Percentiles rank a stretch among this genome's conserved stretches.
Evolutionary conservation across 35 echinoderm and acorn worm genomes (phyloP).

Genomic region (Ophiothrix spiculata): DNA sequence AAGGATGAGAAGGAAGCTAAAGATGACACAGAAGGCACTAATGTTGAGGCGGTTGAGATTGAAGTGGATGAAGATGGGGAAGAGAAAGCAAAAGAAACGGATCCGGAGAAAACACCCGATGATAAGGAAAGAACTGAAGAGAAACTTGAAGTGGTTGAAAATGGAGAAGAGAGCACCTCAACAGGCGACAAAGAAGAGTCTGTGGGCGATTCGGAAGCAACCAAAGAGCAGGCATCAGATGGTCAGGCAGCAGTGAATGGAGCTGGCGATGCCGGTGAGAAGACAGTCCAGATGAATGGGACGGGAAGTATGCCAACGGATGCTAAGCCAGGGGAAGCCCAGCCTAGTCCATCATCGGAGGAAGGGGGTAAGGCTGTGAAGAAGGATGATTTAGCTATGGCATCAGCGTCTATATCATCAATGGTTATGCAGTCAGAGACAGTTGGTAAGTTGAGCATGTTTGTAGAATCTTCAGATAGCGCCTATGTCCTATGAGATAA

Average conservation of each 20-base stretch:
- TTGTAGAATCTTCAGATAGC: too few species aligned
- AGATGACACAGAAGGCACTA: slow-evolving; percentile 19
- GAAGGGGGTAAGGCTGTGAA: slow-evolving; percentile 36
- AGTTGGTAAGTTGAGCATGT: slow-evolving; percentile 45
- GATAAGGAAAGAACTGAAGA: not conserved
- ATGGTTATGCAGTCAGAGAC: slow-evolving; percentile 72
- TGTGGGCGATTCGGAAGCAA: not conserved
- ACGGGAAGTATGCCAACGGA: slow-evolving; percentile 17
- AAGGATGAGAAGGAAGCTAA: slow-evolving; percentile 41
- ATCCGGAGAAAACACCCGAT: slow-evolving; percentile 16
- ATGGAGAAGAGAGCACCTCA: slow-evolving; percentile 14
- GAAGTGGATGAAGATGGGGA: slow-evolving; percentile 20
- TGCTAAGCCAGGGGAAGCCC: not conserved
- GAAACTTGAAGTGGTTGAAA: slow-evolving; percentile 12
- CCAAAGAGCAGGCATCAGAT: not conserved
- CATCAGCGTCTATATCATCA: slow-evolving; percentile 75
- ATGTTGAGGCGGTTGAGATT: slow-evolving; percentile 8
- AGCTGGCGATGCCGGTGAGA: not conserved
- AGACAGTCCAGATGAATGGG: slow-evolving; percentile 27
- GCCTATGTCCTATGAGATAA: too few species aligned
- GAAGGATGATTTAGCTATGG: slow-evolving; percentile 17
- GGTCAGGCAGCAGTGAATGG: not conserved
- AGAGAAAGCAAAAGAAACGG: slow-evolving; percentile 46
- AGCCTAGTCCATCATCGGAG: slow-evolving; percentile 15
- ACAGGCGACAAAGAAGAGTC: not conserved